Base-by-base conservation (phyloP, 2,113 vertebrate genomes). In the Onychorhynchus coronatus region DNA sequence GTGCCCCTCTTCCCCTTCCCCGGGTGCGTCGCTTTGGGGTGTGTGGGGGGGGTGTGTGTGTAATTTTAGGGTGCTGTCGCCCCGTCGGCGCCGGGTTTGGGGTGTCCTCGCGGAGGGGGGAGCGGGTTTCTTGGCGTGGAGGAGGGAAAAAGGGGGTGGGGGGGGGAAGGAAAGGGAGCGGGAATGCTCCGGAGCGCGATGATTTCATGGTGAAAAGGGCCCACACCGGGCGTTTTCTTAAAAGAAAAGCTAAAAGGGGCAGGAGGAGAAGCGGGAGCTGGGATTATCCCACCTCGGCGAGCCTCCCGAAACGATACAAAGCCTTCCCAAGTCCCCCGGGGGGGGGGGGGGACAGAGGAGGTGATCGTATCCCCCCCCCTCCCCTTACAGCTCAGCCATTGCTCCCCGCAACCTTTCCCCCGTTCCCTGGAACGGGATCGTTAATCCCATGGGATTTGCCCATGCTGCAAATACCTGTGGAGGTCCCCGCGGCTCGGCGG, bases 181-280 rank as follows among this genome's bases (percentile, higher is more conserved):
- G 58, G 8, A 94, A 63, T 66, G 92, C 78, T 95, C 84, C 52
- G 44, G 92, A 89, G 93, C 58, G 85, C 68, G 84, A 78, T 84
- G 95, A 92, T 95, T 95, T 95, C 93, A 76, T 52, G 66, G 58
- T 28, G 92, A 33, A 67, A 87, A 91, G 53, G 49, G 77, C 74
- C 78, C 65, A 14, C 56, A 28, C 24, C 24, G 55, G 14, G 88
- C 70, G 53, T 83, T 89, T 93, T 89, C 63, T 91, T 83, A 78
- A 87, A 42, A 80, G 23, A 31, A 46, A 67, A 78, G 91, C 85
- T 31, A 18, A 44, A 66, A 46, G 9, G n/a, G 44, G 9, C 16
- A 77, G 28, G 53, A 9, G 16, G 14, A 59, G 31, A 35, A 91
- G 73, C 12, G 23, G 77, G 86, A 91, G 75, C 63, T 31, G 67